Evolutionary conservation across 2,888 invertebrate genomes (phyloP).

Genomic region (Marasmarcha lunaedactyla): DNA sequence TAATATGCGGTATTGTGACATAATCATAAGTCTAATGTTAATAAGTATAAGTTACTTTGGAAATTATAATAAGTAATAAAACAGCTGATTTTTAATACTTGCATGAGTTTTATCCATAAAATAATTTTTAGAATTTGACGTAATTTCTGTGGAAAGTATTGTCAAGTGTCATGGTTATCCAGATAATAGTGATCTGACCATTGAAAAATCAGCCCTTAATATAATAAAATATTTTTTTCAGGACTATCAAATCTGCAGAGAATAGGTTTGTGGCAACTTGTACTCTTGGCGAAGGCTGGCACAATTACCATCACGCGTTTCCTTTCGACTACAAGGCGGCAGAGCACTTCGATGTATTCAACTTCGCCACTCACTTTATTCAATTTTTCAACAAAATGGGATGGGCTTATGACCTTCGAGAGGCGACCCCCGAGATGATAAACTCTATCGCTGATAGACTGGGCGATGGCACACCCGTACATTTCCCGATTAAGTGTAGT

Average conservation of each 20-base stretch:
- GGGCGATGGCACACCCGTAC: slow-evolving; percentile 52
- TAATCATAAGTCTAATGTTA: too few species aligned
- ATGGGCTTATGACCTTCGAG: slow-evolving; percentile 51
- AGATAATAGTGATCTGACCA: too few species aligned
- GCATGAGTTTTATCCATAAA: too few species aligned
- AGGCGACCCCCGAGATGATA: slow-evolving; percentile 54
- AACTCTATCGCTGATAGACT: slow-evolving; percentile 47
- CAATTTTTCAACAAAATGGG: slow-evolving; percentile 46
- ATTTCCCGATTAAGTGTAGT: slow-evolving; percentile 27
- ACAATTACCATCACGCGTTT: slow-evolving; percentile 83
- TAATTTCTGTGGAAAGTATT: too few species aligned
- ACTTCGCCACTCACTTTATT: slow-evolving; percentile 45
- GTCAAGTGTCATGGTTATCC: too few species aligned
- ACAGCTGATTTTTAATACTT: too few species aligned
- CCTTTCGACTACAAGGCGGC: slow-evolving; percentile 75
- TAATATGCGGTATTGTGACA: too few species aligned
- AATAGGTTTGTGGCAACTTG: slow-evolving; percentile 72
- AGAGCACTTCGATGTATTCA: slow-evolving; percentile 62
- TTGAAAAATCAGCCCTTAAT: too few species aligned
- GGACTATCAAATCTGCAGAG: slow-evolving; percentile 73
- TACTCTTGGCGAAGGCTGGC: slow-evolving; percentile 78
- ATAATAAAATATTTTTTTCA: slow-evolving; percentile 19
- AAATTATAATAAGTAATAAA: too few species aligned
- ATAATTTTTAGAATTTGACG: too few species aligned
- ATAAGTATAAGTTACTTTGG: too few species aligned